phyloP scores from a whole-genome alignment of 2,888 invertebrate species.

The Ischnus inquisitorius region DNA sequence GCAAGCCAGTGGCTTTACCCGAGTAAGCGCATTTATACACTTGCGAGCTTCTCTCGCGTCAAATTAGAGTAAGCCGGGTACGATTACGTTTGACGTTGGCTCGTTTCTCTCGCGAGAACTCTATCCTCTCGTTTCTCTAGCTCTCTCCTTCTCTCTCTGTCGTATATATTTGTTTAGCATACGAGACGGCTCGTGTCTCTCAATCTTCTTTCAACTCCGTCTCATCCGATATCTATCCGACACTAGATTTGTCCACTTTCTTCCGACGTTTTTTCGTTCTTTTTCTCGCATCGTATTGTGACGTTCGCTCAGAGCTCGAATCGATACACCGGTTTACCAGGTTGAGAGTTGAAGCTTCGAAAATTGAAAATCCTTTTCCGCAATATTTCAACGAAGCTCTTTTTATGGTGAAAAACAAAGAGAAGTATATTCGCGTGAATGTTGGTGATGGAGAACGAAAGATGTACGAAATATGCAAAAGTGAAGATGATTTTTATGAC shows the following conservation, averaged over 20 bases:
- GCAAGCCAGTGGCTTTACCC: background rate
- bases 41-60: constrained; percentile 63
- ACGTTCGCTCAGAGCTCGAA: background rate
- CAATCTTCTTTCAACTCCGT: constrained; percentile 35
- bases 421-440: background rate
- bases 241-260: background rate
- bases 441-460: background rate
- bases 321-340: background rate
- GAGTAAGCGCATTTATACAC: constrained; percentile 23
- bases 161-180: constrained; percentile 28
- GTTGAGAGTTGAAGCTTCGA: background rate
- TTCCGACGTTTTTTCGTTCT: too few species aligned
- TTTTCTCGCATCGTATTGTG: background rate
- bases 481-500: constrained; percentile 48
- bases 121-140: constrained; percentile 36
- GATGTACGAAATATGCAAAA: constrained; percentile 15
- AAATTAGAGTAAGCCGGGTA: constrained; percentile 73
- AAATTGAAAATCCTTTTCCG: constrained; percentile 2
- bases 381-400: constrained; percentile 12
- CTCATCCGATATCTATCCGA: constrained; percentile 1
- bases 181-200: constrained; percentile 40
- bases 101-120: constrained; percentile 61
- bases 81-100: constrained; percentile 48
- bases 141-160: background rate
- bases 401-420: background rate